Conservation (phyloP, 2,113 vertebrate genomes). For the Erpornis zantholeuca region DNA sequence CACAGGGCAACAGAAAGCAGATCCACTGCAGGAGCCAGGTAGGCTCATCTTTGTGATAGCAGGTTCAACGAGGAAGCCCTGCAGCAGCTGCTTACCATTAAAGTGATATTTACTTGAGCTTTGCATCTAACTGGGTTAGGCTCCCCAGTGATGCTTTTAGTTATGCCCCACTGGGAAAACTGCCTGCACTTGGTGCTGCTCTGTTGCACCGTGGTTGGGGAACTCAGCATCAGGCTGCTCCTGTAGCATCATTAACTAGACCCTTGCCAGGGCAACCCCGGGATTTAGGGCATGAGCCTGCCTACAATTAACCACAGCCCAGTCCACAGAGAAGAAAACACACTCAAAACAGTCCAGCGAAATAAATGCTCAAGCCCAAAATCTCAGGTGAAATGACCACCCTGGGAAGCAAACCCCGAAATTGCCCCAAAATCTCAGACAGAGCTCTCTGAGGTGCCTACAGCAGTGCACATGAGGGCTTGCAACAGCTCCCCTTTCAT, state of each 20-base stretch:
- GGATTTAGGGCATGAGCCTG: not conserved
- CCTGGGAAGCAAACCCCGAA: not conserved
- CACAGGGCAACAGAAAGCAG: not conserved
- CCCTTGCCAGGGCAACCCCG: no score
- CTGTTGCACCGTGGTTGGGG: fast-evolving
- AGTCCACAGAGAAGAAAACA: not conserved
- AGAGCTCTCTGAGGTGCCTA: not conserved
- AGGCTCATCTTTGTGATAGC: not conserved
- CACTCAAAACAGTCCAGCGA: not conserved
- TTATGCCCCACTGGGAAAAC: not conserved
- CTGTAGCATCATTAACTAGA: not conserved
- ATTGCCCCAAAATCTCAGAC: not conserved
- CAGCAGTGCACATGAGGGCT: not conserved
- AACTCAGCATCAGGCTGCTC: not conserved
- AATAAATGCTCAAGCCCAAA: not conserved
- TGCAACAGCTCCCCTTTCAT: slow-evolving; percentile 16
- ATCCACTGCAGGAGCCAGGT: not conserved
- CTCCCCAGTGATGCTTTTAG: not conserved
- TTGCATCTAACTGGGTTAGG: not conserved
- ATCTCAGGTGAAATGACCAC: not conserved
- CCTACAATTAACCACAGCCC: not conserved
- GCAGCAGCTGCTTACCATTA: not conserved
- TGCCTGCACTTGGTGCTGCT: not conserved
- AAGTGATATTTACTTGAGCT: not conserved
- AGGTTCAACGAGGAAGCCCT: not conserved